Evolutionary conservation across 2,113 vertebrate genomes (phyloP).

Genomic region (Alosa alosa): DNA sequence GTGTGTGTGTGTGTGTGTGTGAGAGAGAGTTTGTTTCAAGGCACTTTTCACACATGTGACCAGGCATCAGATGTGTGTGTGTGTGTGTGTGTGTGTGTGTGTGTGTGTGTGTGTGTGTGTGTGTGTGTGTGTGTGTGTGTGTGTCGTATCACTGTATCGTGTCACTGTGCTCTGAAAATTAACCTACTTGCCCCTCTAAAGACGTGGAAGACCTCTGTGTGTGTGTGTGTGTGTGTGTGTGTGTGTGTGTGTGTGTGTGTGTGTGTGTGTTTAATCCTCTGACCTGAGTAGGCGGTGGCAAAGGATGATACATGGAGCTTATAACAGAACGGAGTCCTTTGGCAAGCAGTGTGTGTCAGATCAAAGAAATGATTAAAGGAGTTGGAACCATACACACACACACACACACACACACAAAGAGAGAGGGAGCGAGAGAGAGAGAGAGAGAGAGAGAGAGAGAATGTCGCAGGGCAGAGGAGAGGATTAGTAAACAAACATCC

Average conservation of each 20-base stretch:
- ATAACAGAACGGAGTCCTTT: not conserved
- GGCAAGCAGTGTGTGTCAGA: not conserved
- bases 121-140: not conserved
- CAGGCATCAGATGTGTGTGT: not conserved
- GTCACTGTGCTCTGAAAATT: too few relatives aligned
- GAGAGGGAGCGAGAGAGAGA: slow-evolving; percentile 53
- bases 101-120: not conserved
- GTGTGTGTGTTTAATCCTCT: slow-evolving; percentile 17
- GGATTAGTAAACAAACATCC: slow-evolving; percentile 47
- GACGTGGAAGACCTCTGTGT: not conserved
- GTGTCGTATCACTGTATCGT: not conserved
- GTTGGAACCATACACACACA: not conserved
- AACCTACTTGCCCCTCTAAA: too few relatives aligned
- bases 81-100: not conserved
- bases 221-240: not conserved
- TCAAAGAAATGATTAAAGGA: slow-evolving; percentile 22
- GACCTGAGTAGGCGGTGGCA: not conserved
- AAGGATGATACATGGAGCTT: not conserved
- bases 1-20: too few relatives aligned
- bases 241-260: slow-evolving; percentile 20
- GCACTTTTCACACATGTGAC: too few relatives aligned
- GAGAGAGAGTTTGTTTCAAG: too few relatives aligned
- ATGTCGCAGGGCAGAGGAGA: slow-evolving; percentile 38
- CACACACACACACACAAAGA: slow-evolving; percentile 17
- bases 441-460: slow-evolving; percentile 33